Evolutionary conservation across 2,797 vertebrate genomes (phyloP), one percentile per base, ranked within the genome.

Genomic region (Columba guinea): DNA sequence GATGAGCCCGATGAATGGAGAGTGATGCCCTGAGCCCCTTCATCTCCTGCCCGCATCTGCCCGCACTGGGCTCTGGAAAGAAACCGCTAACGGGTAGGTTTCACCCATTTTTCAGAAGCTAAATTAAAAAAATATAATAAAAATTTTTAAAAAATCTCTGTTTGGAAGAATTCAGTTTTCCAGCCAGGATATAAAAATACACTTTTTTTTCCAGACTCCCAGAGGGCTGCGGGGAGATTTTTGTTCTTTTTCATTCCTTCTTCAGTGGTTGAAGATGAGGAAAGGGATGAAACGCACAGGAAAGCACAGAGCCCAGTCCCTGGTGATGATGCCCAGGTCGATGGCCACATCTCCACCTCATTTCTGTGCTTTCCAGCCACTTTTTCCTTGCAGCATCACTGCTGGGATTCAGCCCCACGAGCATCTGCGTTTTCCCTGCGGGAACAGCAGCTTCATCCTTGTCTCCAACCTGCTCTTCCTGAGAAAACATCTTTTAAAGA

Each of bases 181-280:
- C 85, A 94, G 95, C 76, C 94, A 95, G 82, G 79, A 75, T 62
- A 64, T 86, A 88, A 86, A 96, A 96, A 62, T 37, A 68, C 17
- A 26, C 34, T 15, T 32, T 84, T 93, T 11, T 30, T n/a, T 63
- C 52, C 84, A 70, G 71, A 46, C 53, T 94, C 79, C 68, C 67
- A 63, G 52, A 53, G 76, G 69, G 15, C 3, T 10, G 8, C 22
- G 22, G 23, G 6, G n/a, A 28, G 32, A 24, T 13, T 58, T 34
- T 34, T 75, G 13, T n/a, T 81, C 53, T 67, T 81, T 85, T 65
- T 83, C 46, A 18, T 74, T 91, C 51, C 49, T 93, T n/a, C 58
- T 83, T 48, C 79, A 2, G 71, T 3, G 71, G 75, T 63, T 5
- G 12, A n/a, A 34, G 71, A n/a, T 22, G 75, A 89, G 78, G 84